Percentiles rank a stretch among this genome's conserved stretches.
phyloP scores from a whole-genome alignment of 2,113 vertebrate genomes.

The Dromiciops gliroides region DNA sequence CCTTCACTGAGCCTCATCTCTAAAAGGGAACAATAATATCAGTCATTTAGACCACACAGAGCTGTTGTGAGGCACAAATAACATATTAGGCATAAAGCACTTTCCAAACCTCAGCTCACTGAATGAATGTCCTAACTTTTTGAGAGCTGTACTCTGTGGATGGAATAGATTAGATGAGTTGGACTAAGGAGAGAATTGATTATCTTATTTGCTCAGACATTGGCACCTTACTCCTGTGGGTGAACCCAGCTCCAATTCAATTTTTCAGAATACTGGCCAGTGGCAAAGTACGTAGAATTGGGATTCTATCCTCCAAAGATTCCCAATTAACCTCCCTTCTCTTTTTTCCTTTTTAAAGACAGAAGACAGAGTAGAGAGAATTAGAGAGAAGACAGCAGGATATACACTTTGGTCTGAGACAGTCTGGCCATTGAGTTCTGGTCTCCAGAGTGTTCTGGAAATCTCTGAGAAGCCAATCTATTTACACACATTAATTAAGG shows the following conservation, averaged over 20 bases:
- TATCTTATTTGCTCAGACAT: not conserved
- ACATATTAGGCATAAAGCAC: too few relatives aligned
- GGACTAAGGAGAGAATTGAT: not conserved
- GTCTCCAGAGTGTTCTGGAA: not conserved
- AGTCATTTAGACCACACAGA: too few relatives aligned
- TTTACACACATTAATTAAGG: not conserved
- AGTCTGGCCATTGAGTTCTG: not conserved
- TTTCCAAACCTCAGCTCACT: too few relatives aligned
- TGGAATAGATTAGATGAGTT: not conserved
- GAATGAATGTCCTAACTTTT: too few relatives aligned
- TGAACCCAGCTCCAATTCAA: not conserved
- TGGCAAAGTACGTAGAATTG: not conserved
- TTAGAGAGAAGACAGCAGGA: conserved; percentile 20
- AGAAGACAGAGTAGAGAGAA: too few relatives aligned
- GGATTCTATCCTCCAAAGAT: not conserved
- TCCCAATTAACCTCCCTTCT: not conserved
- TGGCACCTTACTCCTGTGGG: not conserved
- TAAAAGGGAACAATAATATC: too few relatives aligned
- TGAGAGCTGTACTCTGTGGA: too few relatives aligned
- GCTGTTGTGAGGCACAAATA: too few relatives aligned
- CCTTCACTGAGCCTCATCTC: too few relatives aligned
- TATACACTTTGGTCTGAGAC: not conserved
- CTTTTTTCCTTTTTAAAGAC: too few relatives aligned
- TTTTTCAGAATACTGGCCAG: not conserved
- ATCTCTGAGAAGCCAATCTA: not conserved